Conservation (phyloP, 2,113 vertebrate species). For the Okapia johnstoni region DNA sequence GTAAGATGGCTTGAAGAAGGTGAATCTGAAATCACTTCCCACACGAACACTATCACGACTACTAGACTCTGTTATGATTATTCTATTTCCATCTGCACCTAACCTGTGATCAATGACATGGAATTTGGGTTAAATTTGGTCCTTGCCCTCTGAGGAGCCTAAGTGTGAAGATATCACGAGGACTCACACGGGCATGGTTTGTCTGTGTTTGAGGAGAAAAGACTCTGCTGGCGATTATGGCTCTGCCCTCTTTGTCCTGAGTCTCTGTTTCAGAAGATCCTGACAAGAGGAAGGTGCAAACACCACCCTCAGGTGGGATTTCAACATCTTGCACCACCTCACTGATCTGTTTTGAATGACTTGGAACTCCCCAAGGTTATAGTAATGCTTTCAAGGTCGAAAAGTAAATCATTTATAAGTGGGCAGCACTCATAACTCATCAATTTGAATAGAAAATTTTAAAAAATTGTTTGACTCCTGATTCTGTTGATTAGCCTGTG, state of each 20-base stretch:
- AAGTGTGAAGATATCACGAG: background rate
- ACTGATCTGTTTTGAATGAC: slow-evolving; percentile 24
- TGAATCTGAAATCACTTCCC: background rate
- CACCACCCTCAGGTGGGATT: background rate
- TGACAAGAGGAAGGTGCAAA: background rate
- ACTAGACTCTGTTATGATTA: background rate
- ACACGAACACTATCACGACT: background rate
- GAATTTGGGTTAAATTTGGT: background rate
- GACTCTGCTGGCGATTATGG: background rate
- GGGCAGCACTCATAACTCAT: background rate
- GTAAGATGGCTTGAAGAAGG: background rate
- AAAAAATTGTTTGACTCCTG: background rate
- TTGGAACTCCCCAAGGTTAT: background rate
- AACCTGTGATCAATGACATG: background rate
- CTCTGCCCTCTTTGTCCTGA: background rate
- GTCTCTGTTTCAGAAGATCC: background rate
- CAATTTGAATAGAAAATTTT: background rate
- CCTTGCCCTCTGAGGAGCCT: background rate
- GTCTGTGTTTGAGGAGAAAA: background rate
- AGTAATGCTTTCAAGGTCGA: background rate
- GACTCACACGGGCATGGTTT: background rate
- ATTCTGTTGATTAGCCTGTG: background rate
- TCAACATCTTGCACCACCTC: background rate
- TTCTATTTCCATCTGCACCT: background rate
- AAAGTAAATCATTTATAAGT: background rate